phyloP scores from a whole-genome alignment of 2,888 invertebrate species.

The Seladonia tumulorum region DNA sequence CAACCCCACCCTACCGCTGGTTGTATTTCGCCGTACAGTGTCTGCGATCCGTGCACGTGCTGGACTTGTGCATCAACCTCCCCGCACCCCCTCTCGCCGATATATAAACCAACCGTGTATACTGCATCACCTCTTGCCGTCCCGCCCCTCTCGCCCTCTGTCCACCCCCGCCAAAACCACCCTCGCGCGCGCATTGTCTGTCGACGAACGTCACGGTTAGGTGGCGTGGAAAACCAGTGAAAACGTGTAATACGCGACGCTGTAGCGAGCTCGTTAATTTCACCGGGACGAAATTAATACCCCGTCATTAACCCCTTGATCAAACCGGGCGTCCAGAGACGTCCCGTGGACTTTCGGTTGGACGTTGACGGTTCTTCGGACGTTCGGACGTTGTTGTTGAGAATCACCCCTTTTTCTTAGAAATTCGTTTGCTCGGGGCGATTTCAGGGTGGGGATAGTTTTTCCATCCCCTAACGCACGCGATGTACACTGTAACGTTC shows the following conservation, averaged over 20 bases:
- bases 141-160: neutral
- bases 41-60: slow-evolving; percentile 55
- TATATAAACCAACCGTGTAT: neutral
- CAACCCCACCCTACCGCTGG: slow-evolving; percentile 52
- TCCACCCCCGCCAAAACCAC: neutral
- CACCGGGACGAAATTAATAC: neutral
- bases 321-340: neutral
- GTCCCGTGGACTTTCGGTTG: neutral
- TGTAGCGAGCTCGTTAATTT: slow-evolving; percentile 37
- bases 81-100: neutral
- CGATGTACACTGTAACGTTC: neutral
- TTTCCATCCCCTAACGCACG: neutral
- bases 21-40: slow-evolving; percentile 53
- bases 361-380: neutral
- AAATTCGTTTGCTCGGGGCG: neutral
- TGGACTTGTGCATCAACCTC: slow-evolving; percentile 37
- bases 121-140: neutral
- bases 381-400: neutral
- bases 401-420: neutral
- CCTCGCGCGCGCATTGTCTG: neutral
- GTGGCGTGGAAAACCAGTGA: slow-evolving; percentile 17
- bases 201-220: slow-evolving; percentile 24
- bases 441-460: neutral
- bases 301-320: slow-evolving; percentile 25
- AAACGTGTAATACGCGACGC: neutral